Conservation (phyloP, 2,888 invertebrate species). For the Hipparchia sbordonii region DNA sequence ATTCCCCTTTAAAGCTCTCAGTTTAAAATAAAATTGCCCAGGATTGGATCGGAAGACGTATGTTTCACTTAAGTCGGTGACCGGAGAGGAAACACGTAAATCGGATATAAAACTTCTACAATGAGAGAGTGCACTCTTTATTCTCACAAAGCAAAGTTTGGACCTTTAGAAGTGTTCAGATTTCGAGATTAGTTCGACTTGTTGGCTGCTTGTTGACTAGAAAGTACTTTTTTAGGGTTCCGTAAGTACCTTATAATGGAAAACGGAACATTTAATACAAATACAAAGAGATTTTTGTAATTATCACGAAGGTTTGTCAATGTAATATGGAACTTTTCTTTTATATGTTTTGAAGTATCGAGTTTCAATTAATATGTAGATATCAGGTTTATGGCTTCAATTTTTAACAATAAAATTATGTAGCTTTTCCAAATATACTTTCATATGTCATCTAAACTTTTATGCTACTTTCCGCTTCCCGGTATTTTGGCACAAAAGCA, state of each 20-base stretch:
- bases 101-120: conserved; percentile 57
- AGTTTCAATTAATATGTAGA: no score
- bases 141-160: conserved; percentile 59
- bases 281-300: no score
- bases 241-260: neutral
- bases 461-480: no score
- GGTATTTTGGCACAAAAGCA: no score
- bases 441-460: no score
- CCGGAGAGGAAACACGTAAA: conserved; percentile 41
- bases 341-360: no score
- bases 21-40: conserved; percentile 30
- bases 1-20: conserved; percentile 13
- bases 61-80: conserved; percentile 34
- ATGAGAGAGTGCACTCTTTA: conserved; percentile 56
- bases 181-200: conserved; percentile 66
- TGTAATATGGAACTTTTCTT: no score
- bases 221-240: conserved; percentile 50
- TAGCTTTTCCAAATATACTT: no score
- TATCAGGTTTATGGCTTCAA: no score
- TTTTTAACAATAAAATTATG: no score
- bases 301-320: no score
- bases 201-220: conserved; percentile 56
- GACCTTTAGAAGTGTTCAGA: conserved; percentile 60
- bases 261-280: neutral
- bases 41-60: conserved; percentile 21